Percentiles rank a stretch among this genome's conserved stretches.
These are phyloP conservation scores for Hypotaenidia okinawae DNA, from an alignment of 2,797 vertebrate species.

Conservation along the genomic window DNA sequence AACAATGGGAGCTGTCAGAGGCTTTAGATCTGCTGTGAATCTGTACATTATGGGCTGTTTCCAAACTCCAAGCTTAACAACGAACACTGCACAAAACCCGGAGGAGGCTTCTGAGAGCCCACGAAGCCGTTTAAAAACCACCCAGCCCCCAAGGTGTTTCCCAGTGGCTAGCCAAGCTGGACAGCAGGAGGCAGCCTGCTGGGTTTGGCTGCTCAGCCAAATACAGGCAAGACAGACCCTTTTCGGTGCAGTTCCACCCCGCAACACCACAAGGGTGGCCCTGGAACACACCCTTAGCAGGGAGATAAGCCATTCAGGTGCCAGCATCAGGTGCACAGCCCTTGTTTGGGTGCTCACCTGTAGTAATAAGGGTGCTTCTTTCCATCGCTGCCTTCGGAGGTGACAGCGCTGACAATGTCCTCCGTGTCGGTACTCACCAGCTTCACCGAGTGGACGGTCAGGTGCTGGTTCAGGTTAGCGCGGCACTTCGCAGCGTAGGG, in stretches of 20 bases:
- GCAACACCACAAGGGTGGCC: neutral
- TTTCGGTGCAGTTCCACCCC: neutral
- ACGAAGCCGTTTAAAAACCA: neutral
- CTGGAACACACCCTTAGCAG: neutral
- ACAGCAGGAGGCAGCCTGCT: neutral
- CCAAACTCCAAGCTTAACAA: neutral
- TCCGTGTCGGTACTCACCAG: slow-evolving; percentile 95
- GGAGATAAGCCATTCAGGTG: neutral
- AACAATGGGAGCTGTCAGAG: neutral
- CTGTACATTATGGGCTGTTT: accelerated
- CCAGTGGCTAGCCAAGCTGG: neutral
- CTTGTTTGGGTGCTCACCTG: slow-evolving; percentile 81
- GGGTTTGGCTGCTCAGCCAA: neutral
- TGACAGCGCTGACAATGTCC: slow-evolving; percentile 94
- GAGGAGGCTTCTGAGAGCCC: neutral
- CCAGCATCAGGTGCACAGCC: neutral
- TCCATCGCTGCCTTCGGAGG: slow-evolving; percentile 87
- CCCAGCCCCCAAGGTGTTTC: neutral
- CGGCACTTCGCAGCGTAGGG: slow-evolving; percentile 99
- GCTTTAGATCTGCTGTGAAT: neutral
- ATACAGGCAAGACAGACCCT: neutral
- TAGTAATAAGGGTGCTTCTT: slow-evolving; percentile 97
- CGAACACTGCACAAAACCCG: neutral
- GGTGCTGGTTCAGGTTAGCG: slow-evolving; percentile 98
- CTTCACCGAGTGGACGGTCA: slow-evolving; percentile 98